phyloP scores from a whole-genome alignment of 2,888 invertebrate genomes.

The Eudasyphora cyanicolor region DNA sequence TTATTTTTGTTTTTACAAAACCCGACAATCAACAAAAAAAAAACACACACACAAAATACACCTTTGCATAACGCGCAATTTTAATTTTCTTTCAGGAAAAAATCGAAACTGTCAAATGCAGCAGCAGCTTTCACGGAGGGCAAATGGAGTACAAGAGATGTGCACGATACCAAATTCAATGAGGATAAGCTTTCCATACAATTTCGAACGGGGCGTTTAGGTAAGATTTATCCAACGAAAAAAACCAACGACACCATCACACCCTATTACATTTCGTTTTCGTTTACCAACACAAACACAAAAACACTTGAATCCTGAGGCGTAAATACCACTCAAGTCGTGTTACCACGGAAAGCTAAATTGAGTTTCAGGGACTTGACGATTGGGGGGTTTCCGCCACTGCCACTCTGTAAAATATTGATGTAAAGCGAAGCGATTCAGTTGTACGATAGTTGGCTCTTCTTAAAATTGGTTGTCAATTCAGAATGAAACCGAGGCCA shows the following conservation, averaged over 20 bases:
- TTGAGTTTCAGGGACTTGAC: neutral
- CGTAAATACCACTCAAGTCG: neutral
- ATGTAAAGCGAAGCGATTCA: slow-evolving; percentile 28
- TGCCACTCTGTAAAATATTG: neutral
- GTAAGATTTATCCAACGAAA: slow-evolving; percentile 70
- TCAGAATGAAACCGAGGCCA: slow-evolving; percentile 16
- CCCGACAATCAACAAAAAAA: too few species aligned
- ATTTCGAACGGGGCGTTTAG: slow-evolving; percentile 87
- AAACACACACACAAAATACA: too few species aligned
- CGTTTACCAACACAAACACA: neutral
- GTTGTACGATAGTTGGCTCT: slow-evolving; percentile 1
- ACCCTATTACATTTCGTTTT: too few species aligned
- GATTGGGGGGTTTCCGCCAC: neutral
- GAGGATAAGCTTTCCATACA: slow-evolving; percentile 90
- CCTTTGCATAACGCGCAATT: neutral
- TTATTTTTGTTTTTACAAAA: too few species aligned
- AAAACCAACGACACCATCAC: neutral
- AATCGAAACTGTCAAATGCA: slow-evolving; percentile 67
- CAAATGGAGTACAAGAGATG: slow-evolving; percentile 86
- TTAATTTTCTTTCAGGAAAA: slow-evolving; percentile 66
- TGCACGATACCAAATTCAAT: slow-evolving; percentile 90
- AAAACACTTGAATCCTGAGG: neutral
- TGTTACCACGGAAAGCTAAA: neutral
- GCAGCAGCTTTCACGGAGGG: slow-evolving; percentile 74
- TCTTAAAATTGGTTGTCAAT: neutral